Percentiles rank a stretch among this genome's conserved stretches.
Conservation (phyloP, 2,888 invertebrate genomes). For the Liposcelis brunnea region DNA sequence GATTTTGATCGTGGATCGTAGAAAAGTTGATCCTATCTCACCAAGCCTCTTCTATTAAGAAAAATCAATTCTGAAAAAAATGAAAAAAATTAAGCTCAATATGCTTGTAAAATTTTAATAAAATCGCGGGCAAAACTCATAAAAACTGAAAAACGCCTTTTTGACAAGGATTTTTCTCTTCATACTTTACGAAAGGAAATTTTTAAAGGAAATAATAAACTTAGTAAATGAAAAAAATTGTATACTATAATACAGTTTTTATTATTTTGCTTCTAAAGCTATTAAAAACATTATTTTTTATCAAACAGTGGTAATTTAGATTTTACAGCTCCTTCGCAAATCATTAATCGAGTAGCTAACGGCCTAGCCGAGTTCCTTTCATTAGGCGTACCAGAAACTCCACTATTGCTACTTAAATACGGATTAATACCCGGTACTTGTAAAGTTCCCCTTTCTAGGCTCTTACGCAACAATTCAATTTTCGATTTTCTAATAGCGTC, state of each 20-base stretch:
- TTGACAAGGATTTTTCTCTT: too few relatives aligned
- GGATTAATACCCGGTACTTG: not conserved
- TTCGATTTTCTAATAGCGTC: constrained; percentile 6
- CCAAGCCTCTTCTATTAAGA: too few relatives aligned
- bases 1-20: too few relatives aligned
- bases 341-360: constrained; percentile 35
- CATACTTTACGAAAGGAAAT: too few relatives aligned
- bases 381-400: not conserved
- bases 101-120: too few relatives aligned
- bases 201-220: too few relatives aligned
- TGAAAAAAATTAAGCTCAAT: too few relatives aligned
- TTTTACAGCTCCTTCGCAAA: constrained; percentile 74
- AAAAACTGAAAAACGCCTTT: too few relatives aligned
- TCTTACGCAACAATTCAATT: constrained; percentile 22
- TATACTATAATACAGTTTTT: not conserved
- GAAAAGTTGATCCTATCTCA: too few relatives aligned
- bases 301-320: constrained; percentile 76
- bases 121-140: too few relatives aligned
- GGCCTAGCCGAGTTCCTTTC: not conserved
- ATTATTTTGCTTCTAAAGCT: constrained; percentile 2
- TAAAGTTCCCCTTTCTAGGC: constrained; percentile 18
- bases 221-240: too few relatives aligned
- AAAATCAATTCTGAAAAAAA: too few relatives aligned
- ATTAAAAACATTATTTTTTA: constrained; percentile 33
- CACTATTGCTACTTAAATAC: not conserved